Conservation (phyloP, 1,140 invertebrate genomes). For the Aplysia californica region DNA sequence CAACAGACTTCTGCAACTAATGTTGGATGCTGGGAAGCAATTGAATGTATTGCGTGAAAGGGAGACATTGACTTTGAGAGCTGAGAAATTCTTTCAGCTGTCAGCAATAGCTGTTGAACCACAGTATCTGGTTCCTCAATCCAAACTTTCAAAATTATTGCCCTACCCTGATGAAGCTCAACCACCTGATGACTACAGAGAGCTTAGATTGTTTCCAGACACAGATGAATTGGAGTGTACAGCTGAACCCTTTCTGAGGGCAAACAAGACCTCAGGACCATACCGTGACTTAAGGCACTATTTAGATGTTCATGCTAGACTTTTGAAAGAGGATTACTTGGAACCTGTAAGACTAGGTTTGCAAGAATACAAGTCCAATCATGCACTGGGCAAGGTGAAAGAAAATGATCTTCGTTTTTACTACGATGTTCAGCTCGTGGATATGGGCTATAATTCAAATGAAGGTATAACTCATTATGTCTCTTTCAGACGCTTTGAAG, state of each 20-base stretch:
- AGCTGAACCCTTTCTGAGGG: slow-evolving; percentile 65
- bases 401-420: slow-evolving; percentile 46
- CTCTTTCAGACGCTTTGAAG: slow-evolving; percentile 44
- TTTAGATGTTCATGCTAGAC: slow-evolving; percentile 80
- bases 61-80: not conserved
- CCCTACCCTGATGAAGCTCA: slow-evolving; percentile 10
- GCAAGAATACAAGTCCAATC: slow-evolving; percentile 34
- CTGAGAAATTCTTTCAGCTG: not conserved
- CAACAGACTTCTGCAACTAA: not conserved
- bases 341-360: slow-evolving; percentile 66
- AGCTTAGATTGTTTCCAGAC: slow-evolving; percentile 13
- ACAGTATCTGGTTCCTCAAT: not conserved
- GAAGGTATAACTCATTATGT: slow-evolving; percentile 42
- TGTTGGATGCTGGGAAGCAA: slow-evolving; percentile 2
- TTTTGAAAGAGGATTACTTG: slow-evolving; percentile 79
- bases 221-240: not conserved
- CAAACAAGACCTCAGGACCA: slow-evolving; percentile 73
- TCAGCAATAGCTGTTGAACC: not conserved
- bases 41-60: not conserved
- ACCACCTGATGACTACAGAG: slow-evolving; percentile 7
- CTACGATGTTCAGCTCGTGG: slow-evolving; percentile 42
- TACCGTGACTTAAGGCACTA: slow-evolving; percentile 76
- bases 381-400: slow-evolving; percentile 5
- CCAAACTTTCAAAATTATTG: not conserved
- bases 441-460: slow-evolving; percentile 43